Evolutionary conservation across 2,888 invertebrate genomes (phyloP).

Genomic region (Glyphotaelius pellucidus): DNA sequence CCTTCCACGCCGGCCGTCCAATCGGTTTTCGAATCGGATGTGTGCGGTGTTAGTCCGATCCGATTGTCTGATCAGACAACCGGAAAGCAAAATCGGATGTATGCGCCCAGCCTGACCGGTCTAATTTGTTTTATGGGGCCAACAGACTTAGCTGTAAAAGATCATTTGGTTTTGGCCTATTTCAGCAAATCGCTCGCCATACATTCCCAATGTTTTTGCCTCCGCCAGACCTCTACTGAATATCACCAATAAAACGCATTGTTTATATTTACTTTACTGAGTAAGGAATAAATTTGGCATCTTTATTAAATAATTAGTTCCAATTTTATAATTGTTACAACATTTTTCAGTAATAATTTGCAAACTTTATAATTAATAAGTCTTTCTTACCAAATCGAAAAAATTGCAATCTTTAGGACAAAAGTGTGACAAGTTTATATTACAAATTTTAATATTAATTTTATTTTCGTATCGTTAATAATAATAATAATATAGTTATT

Average conservation of each 20-base stretch:
- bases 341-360: not conserved
- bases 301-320: not conserved
- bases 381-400: slow-evolving; percentile 24
- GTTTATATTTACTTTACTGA: not conserved
- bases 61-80: too few relatives aligned
- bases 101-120: too few relatives aligned
- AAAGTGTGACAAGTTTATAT: not conserved
- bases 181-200: too few relatives aligned
- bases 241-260: not conserved
- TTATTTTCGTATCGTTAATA: not conserved
- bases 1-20: too few relatives aligned
- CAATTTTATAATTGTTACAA: not conserved
- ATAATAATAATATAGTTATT: not conserved
- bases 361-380: slow-evolving; percentile 5
- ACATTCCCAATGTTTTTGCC: too few relatives aligned
- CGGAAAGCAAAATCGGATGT: too few relatives aligned
- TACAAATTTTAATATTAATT: not conserved
- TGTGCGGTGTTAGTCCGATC: too few relatives aligned
- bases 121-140: too few relatives aligned
- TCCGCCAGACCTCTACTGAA: too few relatives aligned
- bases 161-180: too few relatives aligned
- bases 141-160: too few relatives aligned
- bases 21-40: too few relatives aligned
- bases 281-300: slow-evolving; percentile 23
- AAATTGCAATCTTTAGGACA: slow-evolving; percentile 15